phyloP scores from a whole-genome alignment of 1,140 invertebrate species.

The Stegodyphus mimosarum region DNA sequence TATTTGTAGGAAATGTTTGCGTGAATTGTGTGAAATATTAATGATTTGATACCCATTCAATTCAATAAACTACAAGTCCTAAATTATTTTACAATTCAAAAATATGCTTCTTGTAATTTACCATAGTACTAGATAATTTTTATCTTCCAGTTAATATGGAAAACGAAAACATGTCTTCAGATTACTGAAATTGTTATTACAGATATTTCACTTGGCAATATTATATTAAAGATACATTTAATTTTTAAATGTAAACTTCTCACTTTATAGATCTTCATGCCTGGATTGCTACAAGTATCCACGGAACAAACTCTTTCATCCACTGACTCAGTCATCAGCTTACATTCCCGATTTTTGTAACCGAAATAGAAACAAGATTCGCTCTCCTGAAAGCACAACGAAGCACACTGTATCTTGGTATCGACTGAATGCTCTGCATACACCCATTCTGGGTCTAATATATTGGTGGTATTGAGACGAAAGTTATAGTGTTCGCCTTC shows the following conservation, averaged over 20 bases:
- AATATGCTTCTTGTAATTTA: too few species aligned
- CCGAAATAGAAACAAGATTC: constrained; percentile 13
- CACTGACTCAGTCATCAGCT: background rate
- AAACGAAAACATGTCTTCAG: too few species aligned
- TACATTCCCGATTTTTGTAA: background rate
- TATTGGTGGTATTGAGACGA: background rate
- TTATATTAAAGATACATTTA: too few species aligned
- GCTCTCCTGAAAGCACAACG: background rate
- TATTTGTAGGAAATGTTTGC: too few species aligned
- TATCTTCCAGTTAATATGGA: too few species aligned
- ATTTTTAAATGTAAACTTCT: background rate
- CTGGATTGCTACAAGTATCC: background rate
- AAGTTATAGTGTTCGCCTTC: background rate
- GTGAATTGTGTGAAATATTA: too few species aligned
- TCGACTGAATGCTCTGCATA: background rate
- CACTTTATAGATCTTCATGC: constrained; percentile 33
- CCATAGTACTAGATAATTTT: too few species aligned
- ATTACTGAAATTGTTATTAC: too few species aligned
- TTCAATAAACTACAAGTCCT: too few species aligned
- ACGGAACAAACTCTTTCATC: background rate
- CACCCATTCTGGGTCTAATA: constrained; percentile 1
- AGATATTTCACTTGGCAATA: too few species aligned
- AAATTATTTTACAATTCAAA: too few species aligned
- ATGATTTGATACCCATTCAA: too few species aligned
- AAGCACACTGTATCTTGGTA: constrained; percentile 8